Conservation (phyloP, 2,113 vertebrate genomes). For the Pomatorhinus ruficollis region DNA sequence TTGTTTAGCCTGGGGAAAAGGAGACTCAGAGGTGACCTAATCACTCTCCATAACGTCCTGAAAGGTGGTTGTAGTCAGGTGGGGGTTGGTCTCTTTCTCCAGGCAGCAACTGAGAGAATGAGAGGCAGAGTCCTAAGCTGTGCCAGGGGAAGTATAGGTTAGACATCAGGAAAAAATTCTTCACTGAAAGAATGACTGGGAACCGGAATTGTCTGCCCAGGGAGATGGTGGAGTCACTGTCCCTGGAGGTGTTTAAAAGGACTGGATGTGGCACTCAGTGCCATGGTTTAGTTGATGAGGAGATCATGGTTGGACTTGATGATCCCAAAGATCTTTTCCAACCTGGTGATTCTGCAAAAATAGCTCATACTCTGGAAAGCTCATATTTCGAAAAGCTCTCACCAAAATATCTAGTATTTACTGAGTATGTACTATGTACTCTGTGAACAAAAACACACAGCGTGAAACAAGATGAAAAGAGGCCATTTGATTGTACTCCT, state of each 20-base stretch:
- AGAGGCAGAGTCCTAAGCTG: neutral
- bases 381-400: neutral
- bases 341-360: neutral
- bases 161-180: neutral
- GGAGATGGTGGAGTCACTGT: neutral
- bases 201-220: neutral
- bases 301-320: too few relatives aligned
- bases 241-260: neutral
- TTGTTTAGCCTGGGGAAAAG: neutral
- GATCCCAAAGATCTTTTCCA: neutral
- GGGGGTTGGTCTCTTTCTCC: neutral
- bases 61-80: neutral
- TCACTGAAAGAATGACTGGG: neutral
- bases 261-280: neutral
- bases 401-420: neutral
- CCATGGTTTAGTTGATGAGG: neutral
- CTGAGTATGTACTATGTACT: neutral
- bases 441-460: neutral
- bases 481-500: neutral
- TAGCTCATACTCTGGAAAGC: neutral
- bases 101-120: rapidly evolving
- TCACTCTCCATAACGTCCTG: neutral
- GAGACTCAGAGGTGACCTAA: neutral
- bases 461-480: neutral
- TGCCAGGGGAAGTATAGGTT: neutral